These are phyloP conservation scores for Alviniconcha strummeri DNA, from an alignment of 2,888 invertebrate genomes.

Conservation along the genomic window DNA sequence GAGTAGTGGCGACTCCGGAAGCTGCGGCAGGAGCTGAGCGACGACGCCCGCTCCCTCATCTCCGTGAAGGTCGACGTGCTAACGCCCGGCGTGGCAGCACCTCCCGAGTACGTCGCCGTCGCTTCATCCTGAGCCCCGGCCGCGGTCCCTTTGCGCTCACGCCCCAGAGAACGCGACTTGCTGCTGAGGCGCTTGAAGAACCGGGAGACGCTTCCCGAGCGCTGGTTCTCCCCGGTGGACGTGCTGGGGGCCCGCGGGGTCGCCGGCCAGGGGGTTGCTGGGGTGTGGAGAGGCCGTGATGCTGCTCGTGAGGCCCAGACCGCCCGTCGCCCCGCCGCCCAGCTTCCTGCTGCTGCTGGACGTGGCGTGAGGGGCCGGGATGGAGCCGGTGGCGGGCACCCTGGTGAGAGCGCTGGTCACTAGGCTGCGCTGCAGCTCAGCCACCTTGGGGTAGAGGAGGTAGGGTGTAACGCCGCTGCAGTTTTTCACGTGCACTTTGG, in stretches of 20 bases:
- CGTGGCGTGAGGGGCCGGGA: neutral
- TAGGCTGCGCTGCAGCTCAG: slow-evolving; percentile 76
- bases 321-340: neutral
- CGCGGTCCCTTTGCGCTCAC: slow-evolving; percentile 36
- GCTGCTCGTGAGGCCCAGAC: neutral
- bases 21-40: slow-evolving; percentile 51
- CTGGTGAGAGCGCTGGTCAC: slow-evolving; percentile 70
- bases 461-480: slow-evolving; percentile 76
- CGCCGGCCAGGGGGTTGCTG: neutral
- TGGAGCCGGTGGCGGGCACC: neutral
- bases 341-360: neutral
- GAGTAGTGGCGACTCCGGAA: slow-evolving; percentile 55
- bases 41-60: slow-evolving; percentile 47
- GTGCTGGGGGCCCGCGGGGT: neutral
- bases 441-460: slow-evolving; percentile 76
- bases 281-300: slow-evolving; percentile 17
- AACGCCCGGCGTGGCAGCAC: neutral
- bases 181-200: slow-evolving; percentile 48
- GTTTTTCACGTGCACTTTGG: slow-evolving; percentile 74
- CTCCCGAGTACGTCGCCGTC: neutral
- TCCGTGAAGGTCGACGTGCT: slow-evolving; percentile 20
- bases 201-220: slow-evolving; percentile 45
- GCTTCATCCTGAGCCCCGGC: slow-evolving; percentile 1
- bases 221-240: slow-evolving; percentile 29
- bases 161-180: slow-evolving; percentile 38